A percentile compares a stretch with the other conserved stretches of the same genome.
Evolutionary conservation across 2,888 invertebrate species (phyloP).

Genomic region (Autographa gamma): DNA sequence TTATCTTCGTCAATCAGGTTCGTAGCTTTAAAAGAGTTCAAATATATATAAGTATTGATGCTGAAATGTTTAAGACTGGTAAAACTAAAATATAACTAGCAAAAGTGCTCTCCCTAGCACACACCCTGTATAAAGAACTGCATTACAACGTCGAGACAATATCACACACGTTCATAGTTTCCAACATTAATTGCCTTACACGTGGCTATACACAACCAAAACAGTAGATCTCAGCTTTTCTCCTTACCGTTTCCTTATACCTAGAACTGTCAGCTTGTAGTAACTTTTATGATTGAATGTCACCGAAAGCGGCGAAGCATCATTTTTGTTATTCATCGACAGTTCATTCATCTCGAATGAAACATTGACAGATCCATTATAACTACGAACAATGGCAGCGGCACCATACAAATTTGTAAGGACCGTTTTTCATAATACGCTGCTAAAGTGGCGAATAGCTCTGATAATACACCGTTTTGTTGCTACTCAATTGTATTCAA

Average conservation of each 20-base stretch:
- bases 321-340: constrained; percentile 64
- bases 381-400: constrained; percentile 77
- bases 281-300: constrained; percentile 47
- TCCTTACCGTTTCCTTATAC: not conserved
- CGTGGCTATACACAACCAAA: not conserved
- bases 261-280: constrained; percentile 20
- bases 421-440: constrained; percentile 59
- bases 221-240: not conserved
- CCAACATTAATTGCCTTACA: not conserved
- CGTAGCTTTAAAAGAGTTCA: no score
- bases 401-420: constrained; percentile 70
- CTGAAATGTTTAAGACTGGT: no score
- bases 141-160: not conserved
- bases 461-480: constrained; percentile 50
- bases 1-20: no score
- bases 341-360: constrained; percentile 81
- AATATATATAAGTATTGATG: no score
- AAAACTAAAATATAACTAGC: no score
- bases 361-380: constrained; percentile 86
- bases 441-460: constrained; percentile 53
- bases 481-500: constrained; percentile 40
- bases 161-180: not conserved
- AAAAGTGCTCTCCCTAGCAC: no score
- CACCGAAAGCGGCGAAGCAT: constrained; percentile 39
- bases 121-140: no score